A percentile compares a stretch with the other conserved stretches of the same genome.
These are phyloP conservation scores for Drosophila putrida DNA, from an alignment of 2,888 invertebrate species.

Conservation along the genomic window DNA sequence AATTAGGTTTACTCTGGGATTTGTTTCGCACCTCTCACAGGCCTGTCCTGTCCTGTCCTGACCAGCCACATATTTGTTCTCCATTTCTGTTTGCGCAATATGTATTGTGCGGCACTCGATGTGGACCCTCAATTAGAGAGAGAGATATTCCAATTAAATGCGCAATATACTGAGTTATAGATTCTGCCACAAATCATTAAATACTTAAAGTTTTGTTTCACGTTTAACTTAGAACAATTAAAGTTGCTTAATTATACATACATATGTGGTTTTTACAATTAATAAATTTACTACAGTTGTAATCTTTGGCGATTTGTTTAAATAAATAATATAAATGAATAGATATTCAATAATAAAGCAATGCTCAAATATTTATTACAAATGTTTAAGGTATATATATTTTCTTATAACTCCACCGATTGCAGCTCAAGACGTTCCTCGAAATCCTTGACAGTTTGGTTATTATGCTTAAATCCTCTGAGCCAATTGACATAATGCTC, in stretches of 20 bases:
- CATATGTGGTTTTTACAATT: too few relatives aligned
- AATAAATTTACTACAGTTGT: too few relatives aligned
- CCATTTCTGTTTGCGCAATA: conserved; percentile 36
- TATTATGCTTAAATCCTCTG: conserved; percentile 91
- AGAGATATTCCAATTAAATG: conserved; percentile 38
- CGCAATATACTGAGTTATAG: conserved; percentile 11
- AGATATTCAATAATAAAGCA: too few relatives aligned
- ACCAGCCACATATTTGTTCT: conserved; percentile 39
- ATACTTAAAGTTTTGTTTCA: not conserved
- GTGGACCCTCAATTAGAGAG: conserved; percentile 51
- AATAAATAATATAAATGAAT: too few relatives aligned
- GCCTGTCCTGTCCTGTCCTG: not conserved
- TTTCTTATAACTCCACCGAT: conserved; percentile 37
- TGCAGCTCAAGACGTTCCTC: conserved; percentile 84
- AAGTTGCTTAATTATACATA: too few relatives aligned
- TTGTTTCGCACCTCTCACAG: conserved; percentile 74
- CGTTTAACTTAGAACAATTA: not conserved
- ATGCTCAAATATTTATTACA: too few relatives aligned
- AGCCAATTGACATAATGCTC: conserved; percentile 89
- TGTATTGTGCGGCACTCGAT: conserved; percentile 24
- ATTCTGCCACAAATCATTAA: not conserved
- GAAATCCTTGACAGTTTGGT: conserved; percentile 86
- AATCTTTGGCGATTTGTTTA: too few relatives aligned
- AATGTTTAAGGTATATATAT: too few relatives aligned
- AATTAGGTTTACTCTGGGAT: conserved; percentile 81